Percentiles rank a stretch among this genome's conserved stretches.
These are phyloP conservation scores for Macrophya alboannulata DNA, from an alignment of 2,888 invertebrate species.

Conservation along the genomic window DNA sequence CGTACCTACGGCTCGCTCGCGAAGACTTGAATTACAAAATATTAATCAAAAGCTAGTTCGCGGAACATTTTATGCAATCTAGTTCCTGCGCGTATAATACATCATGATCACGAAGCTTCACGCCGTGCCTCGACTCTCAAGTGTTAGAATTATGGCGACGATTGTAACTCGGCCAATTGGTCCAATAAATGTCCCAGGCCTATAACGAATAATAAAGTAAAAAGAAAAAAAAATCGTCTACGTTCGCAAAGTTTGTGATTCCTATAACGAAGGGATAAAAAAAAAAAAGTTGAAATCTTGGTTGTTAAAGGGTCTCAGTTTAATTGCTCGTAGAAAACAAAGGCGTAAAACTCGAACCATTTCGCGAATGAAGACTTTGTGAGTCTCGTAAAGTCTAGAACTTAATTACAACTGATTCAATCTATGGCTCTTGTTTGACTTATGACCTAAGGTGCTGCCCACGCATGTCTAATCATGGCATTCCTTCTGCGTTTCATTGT, in stretches of 20 bases:
- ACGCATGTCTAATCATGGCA: conserved; percentile 13
- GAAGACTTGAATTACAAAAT: background rate
- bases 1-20: background rate
- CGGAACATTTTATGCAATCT: background rate
- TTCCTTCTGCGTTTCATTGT: conserved; percentile 33
- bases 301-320: conserved; percentile 21
- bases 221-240: background rate
- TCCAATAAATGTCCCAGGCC: background rate
- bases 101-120: background rate
- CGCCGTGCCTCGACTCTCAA: background rate
- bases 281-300: conserved; percentile 15
- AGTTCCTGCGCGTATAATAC: background rate
- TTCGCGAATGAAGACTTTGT: conserved; percentile 43
- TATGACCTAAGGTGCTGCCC: conserved; percentile 39
- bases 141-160: background rate
- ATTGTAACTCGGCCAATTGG: background rate
- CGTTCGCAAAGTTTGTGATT: background rate
- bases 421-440: conserved; percentile 50
- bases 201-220: background rate
- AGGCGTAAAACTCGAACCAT: conserved; percentile 36
- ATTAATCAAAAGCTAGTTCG: background rate
- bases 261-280: background rate
- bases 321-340: conserved; percentile 51
- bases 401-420: conserved; percentile 55
- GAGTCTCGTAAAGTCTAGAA: conserved; percentile 37